These are phyloP conservation scores for Tribolium castaneum DNA, from an alignment of 1,140 invertebrate genomes.

Conservation along the genomic window DNA sequence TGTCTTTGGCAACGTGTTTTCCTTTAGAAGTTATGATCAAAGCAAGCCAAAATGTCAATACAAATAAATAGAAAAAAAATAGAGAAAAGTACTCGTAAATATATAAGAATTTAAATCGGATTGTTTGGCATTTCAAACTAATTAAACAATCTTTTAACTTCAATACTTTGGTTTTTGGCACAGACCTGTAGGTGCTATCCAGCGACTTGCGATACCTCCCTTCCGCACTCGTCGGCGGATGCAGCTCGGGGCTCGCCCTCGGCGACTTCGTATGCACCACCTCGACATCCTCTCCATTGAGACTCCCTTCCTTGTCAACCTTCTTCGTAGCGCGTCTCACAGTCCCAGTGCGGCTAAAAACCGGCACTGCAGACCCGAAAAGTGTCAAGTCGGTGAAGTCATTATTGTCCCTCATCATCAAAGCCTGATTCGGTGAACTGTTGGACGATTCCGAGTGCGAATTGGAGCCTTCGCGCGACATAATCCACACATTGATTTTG, in stretches of 20 bases:
- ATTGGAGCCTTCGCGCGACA: conserved; percentile 50
- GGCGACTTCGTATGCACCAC: conserved; percentile 2
- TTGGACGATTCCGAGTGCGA: conserved; percentile 58
- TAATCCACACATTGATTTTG: conserved; percentile 30
- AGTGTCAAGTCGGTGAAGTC: conserved; percentile 50
- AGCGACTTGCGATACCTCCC: conserved; percentile 54
- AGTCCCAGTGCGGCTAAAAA: conserved; percentile 56
- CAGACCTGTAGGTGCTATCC: conserved; percentile 52
- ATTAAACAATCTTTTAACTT: no score
- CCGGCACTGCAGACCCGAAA: conserved; percentile 48
- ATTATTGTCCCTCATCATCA: conserved; percentile 49
- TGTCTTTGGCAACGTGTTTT: no score
- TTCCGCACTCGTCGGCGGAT: conserved; percentile 14
- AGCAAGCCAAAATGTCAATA: no score
- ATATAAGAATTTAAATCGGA: no score
- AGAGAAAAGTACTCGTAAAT: no score
- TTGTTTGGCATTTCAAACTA: no score
- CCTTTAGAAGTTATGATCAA: no score
- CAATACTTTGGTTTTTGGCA: no score
- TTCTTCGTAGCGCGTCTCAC: conserved; percentile 48
- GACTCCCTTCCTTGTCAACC: conserved; percentile 12
- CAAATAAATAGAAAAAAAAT: no score
- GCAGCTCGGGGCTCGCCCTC: not conserved
- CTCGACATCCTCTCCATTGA: conserved; percentile 22
- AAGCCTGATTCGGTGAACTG: conserved; percentile 54